Base-by-base conservation (phyloP, 2,113 vertebrate genomes). In the Siniperca knerii region DNA sequence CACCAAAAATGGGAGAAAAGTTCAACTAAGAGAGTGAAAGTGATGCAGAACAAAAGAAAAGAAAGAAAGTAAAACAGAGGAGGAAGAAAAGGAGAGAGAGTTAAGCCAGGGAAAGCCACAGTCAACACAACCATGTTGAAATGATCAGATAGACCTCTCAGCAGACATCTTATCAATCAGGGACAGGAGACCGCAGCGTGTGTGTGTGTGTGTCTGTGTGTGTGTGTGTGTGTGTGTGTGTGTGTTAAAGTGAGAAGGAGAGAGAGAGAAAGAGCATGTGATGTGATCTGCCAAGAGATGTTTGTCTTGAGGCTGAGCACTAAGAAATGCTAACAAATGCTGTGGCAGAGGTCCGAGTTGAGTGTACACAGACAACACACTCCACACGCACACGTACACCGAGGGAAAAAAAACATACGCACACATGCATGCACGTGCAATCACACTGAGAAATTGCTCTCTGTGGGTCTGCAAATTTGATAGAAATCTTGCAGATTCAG, bases 91-190 rank as follows among this genome's bases (percentile, higher is more conserved):
- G 50, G 57, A 35, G 66, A 64, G 2, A 76, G 58, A 81, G 82
- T 73, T 72, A 79, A 90, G 66, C 48, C 8, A 23, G n/a, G 73
- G 66, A 79, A 88, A 92, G 60, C 85, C 85, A 68, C 88, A 87
- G 84, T 92, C 86, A 92, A 92, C 87, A 92, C 82, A 78, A 40
- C 35, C 83, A 90, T 85, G 87, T 67, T 87, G 90, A 90, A 92
- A 82, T 92, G 87, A 93, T 93, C 90, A 90, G 91, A 92, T 92
- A 89, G 84, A 92, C 75, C 87, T 87, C 79, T 87, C 85, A 87
- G 82, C 82, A 92, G 87, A 93, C 90, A 85, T 87, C 91, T 91
- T 90, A 93, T 93, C 91, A 89, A 90, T 90, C 87, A 92, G 62
- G 2, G 83, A 89, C 68, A 81, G 79, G 72, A 87, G 88, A 88